These are phyloP conservation scores for Acromyrmex echinatior DNA, from an alignment of 1,140 invertebrate species.

Conservation along the genomic window DNA sequence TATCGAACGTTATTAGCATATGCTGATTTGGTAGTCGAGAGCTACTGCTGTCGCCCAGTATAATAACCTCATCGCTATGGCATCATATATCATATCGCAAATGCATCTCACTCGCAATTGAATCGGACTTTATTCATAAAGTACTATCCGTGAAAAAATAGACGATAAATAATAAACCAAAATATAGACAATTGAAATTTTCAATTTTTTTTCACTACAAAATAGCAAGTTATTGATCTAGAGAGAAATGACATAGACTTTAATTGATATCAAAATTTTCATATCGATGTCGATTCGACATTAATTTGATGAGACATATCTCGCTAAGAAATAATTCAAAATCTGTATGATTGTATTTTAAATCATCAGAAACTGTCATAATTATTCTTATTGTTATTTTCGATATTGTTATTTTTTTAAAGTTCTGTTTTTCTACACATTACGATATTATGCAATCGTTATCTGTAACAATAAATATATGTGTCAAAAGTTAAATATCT, in stretches of 20 bases:
- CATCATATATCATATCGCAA: neutral
- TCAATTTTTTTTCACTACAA: neutral
- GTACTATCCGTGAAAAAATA: neutral
- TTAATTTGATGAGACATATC: no score
- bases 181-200: neutral
- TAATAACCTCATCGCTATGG: slow-evolving; percentile 28
- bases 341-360: neutral
- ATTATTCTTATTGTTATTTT: neutral
- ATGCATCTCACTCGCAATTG: neutral
- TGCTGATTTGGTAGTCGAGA: slow-evolving; percentile 18
- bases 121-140: neutral
- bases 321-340: slow-evolving; percentile 12
- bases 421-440: neutral
- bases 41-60: neutral
- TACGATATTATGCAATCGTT: neutral
- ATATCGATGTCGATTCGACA: no score
- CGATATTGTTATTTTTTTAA: neutral
- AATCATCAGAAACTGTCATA: no score
- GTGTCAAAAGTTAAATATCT: slow-evolving; percentile 23
- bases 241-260: no score
- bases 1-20: slow-evolving; percentile 51
- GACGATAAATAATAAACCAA: neutral
- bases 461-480: neutral
- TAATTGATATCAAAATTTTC: no score
- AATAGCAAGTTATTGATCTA: neutral